Base-by-base conservation (phyloP, 2,888 invertebrate species). In the Strigamia crassipes region DNA sequence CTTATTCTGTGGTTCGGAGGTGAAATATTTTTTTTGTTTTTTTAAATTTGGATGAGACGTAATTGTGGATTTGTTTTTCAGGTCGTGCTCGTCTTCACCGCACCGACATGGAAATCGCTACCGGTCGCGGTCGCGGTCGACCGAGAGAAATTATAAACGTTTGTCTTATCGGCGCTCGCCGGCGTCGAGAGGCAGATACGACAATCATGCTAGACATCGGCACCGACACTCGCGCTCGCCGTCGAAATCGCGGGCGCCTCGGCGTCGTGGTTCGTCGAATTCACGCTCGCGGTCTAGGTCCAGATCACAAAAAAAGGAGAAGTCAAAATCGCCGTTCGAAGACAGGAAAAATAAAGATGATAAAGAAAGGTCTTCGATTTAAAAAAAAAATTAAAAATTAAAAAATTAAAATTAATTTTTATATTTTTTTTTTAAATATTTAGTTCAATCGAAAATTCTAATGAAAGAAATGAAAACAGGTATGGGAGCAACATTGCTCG, bases 1-100 rank as follows among this genome's bases (percentile, higher is more conserved):
- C 80, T 23, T 80, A 80, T 56, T 46, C 80, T 21, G 80, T 80
- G 1, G 61, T 80, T 3, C 23, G 80, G 31, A n/a, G 80, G 80
- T 80, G 31, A n/a, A 38, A 31, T 5, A 73, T 51, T 51, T n/a
- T n/a, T n/a, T n/a, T n/a, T n/a, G n/a, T n/a, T n/a, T 51, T n/a
- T 51, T 51, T 51, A 6, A 51, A 6, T 51, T 9, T 51, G 2
- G 10, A 6, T n/a, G 4, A n/a, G 4, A 51, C n/a, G n/a, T n/a
- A n/a, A n/a, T n/a, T n/a, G n/a, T n/a, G n/a, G n/a, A n/a, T n/a
- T n/a, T 51, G 5, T 3, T 3, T 13, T 8, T 1, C 21, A 80
- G 80, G 21, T 80, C 80, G 10, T 51, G 61, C 23, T 80, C 80
- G 2, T 38, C 80, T 12, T 80, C 80, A 15, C 51, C 51, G 6